These are phyloP conservation scores for Magallana gigas DNA, from an alignment of 1,140 invertebrate species.

Conservation along the genomic window DNA sequence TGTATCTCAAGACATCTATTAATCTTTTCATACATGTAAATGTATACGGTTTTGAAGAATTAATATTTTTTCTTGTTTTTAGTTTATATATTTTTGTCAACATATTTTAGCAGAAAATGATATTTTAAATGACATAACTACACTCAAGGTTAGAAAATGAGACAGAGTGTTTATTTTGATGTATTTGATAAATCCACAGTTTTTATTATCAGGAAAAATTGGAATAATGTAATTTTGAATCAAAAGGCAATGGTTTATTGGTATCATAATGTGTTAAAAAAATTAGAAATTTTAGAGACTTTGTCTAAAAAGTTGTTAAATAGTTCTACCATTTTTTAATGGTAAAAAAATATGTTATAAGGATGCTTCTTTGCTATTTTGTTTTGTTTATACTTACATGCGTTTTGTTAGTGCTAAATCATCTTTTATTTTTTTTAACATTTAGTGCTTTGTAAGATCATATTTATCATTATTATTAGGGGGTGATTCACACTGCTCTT, in stretches of 20 bases:
- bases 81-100: background rate
- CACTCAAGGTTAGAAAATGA: background rate
- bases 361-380: background rate
- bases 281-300: no score
- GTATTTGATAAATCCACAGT: background rate
- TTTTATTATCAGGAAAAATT: background rate
- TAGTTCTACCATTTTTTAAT: background rate
- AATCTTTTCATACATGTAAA: background rate
- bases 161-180: background rate
- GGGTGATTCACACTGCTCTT: background rate
- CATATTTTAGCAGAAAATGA: background rate
- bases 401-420: background rate
- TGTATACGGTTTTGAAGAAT: slow-evolving; percentile 1
- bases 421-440: background rate
- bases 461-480: background rate
- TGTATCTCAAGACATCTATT: background rate
- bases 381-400: background rate
- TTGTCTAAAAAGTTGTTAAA: no score
- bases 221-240: no score
- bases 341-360: no score
- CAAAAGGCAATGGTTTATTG: no score
- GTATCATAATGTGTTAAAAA: no score
- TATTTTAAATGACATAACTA: background rate
- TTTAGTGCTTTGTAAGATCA: background rate
- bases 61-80: slow-evolving; percentile 8